Conservation (phyloP, 2,113 vertebrate genomes). For the Pseudopipra pipra region DNA sequence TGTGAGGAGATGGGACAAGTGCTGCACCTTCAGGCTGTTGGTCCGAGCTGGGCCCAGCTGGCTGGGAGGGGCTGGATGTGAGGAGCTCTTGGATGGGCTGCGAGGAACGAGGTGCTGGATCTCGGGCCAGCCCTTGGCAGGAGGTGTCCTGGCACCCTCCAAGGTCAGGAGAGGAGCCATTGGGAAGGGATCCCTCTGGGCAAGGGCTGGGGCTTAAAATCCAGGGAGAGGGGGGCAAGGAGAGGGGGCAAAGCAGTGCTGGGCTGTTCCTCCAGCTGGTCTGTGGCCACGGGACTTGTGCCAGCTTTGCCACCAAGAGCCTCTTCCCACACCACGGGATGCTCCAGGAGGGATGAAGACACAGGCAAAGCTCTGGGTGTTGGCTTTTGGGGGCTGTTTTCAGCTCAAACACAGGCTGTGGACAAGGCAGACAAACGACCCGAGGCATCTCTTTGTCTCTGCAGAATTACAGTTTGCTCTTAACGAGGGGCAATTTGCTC, state of each 20-base stretch:
- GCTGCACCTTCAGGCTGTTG: slow-evolving; percentile 58
- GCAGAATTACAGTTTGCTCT: background rate
- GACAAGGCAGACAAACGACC: background rate
- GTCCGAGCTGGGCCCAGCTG: slow-evolving; percentile 39
- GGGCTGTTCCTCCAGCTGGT: background rate
- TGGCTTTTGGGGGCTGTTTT: background rate
- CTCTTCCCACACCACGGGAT: background rate
- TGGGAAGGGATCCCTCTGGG: slow-evolving; percentile 17
- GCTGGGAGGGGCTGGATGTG: background rate
- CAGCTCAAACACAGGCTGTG: background rate
- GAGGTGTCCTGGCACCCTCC: slow-evolving; percentile 21
- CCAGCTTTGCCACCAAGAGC: background rate
- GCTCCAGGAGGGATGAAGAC: background rate
- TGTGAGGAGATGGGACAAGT: slow-evolving; percentile 41
- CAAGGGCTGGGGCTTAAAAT: background rate
- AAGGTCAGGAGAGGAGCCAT: slow-evolving; percentile 45
- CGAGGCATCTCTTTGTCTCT: background rate
- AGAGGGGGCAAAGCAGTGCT: background rate
- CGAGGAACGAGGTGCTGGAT: slow-evolving; percentile 16
- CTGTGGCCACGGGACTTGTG: fast-evolving
- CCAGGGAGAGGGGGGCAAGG: background rate
- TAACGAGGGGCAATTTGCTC: slow-evolving; percentile 38
- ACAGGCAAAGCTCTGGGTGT: background rate
- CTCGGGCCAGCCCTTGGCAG: slow-evolving; percentile 49
- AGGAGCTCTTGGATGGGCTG: slow-evolving; percentile 4